phyloP scores from a whole-genome alignment of 1,140 invertebrate species.

The Drosophila tropicalis region DNA sequence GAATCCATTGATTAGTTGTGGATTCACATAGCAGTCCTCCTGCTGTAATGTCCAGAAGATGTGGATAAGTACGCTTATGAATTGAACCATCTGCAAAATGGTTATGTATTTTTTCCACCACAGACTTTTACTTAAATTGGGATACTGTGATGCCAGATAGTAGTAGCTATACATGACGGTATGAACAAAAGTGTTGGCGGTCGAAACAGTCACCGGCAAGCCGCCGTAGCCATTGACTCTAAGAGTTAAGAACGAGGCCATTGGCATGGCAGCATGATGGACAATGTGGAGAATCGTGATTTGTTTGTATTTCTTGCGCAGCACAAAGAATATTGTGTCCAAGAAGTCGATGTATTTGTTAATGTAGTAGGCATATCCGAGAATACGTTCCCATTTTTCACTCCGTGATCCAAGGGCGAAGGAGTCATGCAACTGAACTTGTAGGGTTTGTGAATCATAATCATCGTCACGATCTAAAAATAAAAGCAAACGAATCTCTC shows the following conservation, averaged over 20 bases:
- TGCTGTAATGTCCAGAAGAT: background rate
- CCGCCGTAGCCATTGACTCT: conserved; percentile 84
- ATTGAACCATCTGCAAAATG: conserved; percentile 90
- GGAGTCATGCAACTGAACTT: conserved; percentile 17
- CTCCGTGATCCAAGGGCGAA: conserved; percentile 13
- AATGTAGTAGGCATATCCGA: conserved; percentile 34
- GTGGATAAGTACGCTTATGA: conserved; percentile 84
- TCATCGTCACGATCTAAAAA: background rate
- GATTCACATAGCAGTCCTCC: background rate
- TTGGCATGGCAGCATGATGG: conserved; percentile 87
- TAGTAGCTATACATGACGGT: conserved; percentile 92
- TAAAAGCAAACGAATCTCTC: too few relatives aligned
- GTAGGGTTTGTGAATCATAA: background rate
- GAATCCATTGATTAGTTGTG: background rate
- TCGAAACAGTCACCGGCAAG: conserved; percentile 87
- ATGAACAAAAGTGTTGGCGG: conserved; percentile 91
- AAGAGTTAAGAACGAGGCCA: background rate
- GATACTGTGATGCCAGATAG: conserved; percentile 87
- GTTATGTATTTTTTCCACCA: conserved; percentile 96
- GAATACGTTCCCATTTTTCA: conserved; percentile 8
- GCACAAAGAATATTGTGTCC: conserved; percentile 92
- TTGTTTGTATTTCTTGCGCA: conserved; percentile 92
- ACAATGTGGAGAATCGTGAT: conserved; percentile 94
- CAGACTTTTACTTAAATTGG: conserved; percentile 85
- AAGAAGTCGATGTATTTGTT: conserved; percentile 85